phyloP scores from a whole-genome alignment of 2,888 invertebrate genomes.

The Campopleginae sp. region DNA sequence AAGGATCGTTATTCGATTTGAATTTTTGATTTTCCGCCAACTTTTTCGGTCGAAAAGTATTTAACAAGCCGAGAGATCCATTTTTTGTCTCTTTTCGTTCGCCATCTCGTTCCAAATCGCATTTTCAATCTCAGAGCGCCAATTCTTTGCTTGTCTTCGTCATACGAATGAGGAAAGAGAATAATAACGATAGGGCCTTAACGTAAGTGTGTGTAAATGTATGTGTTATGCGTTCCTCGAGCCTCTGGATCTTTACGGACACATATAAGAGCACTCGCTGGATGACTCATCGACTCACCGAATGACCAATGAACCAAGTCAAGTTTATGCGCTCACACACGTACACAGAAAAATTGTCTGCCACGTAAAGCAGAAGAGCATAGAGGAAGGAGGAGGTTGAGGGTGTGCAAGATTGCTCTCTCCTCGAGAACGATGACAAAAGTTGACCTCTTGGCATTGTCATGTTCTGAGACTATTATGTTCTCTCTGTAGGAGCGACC shows the following conservation, averaged over 20 bases:
- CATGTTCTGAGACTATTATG: conserved; percentile 23
- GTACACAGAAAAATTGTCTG: not conserved
- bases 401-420: not conserved
- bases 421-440: conserved; percentile 29
- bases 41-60: not conserved
- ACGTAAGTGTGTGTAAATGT: conserved; percentile 19
- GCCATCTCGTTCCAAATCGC: conserved; percentile 22
- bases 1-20: not conserved
- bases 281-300: conserved; percentile 79
- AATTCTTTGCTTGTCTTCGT: conserved; percentile 29
- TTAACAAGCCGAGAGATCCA: not conserved
- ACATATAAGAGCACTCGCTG: conserved; percentile 50
- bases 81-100: not conserved
- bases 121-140: conserved; percentile 11
- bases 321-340: conserved; percentile 6
- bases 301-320: conserved; percentile 78
- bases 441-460: conserved; percentile 25
- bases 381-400: not conserved
- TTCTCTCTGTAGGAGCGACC: not conserved
- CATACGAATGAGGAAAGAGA: conserved; percentile 32
- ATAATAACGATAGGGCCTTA: conserved; percentile 74
- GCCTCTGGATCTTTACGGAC: conserved; percentile 50
- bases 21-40: not conserved
- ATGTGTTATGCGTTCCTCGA: conserved; percentile 33
- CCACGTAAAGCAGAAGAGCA: not conserved